These are phyloP conservation scores for Erebia palarica DNA, from an alignment of 2,888 invertebrate genomes.

Conservation along the genomic window DNA sequence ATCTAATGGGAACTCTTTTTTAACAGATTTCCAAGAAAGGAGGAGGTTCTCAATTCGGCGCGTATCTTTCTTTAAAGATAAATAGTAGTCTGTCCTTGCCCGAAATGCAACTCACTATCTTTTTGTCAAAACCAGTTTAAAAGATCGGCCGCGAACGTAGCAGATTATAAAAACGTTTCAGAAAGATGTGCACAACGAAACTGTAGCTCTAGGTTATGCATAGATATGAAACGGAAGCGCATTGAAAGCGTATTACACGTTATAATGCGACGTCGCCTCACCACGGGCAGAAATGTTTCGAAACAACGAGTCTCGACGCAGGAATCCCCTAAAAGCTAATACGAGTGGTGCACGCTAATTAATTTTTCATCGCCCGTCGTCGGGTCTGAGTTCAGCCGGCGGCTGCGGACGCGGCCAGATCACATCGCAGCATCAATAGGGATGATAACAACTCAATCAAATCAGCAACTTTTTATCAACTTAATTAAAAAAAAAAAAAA, in stretches of 20 bases:
- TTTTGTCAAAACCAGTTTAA: too few relatives aligned
- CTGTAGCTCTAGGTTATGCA: not conserved
- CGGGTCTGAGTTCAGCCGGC: conserved; percentile 42
- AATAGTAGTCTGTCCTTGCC: too few relatives aligned
- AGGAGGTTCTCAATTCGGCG: too few relatives aligned
- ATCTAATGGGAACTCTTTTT: too few relatives aligned
- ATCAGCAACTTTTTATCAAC: too few relatives aligned
- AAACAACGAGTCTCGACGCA: conserved; percentile 32
- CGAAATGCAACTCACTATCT: too few relatives aligned
- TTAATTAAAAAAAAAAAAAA: too few relatives aligned
- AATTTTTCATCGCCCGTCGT: conserved; percentile 65
- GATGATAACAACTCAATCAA: too few relatives aligned
- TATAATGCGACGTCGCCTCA: conserved; percentile 9
- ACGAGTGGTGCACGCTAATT: conserved; percentile 59
- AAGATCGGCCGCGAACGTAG: too few relatives aligned
- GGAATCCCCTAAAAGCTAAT: conserved; percentile 55
- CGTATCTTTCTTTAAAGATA: too few relatives aligned
- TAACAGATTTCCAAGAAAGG: too few relatives aligned
- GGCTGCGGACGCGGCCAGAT: conserved; percentile 48
- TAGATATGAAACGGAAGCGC: conserved; percentile 5
- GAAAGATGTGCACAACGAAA: not conserved
- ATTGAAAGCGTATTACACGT: conserved; percentile 19
- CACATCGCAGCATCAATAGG: conserved; percentile 65
- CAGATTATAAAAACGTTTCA: too few relatives aligned
- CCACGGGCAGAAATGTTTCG: conserved; percentile 27